These are phyloP conservation scores for Ascidia mentula DNA, from an alignment of 23 tunicate species.

Conservation along the genomic window DNA sequence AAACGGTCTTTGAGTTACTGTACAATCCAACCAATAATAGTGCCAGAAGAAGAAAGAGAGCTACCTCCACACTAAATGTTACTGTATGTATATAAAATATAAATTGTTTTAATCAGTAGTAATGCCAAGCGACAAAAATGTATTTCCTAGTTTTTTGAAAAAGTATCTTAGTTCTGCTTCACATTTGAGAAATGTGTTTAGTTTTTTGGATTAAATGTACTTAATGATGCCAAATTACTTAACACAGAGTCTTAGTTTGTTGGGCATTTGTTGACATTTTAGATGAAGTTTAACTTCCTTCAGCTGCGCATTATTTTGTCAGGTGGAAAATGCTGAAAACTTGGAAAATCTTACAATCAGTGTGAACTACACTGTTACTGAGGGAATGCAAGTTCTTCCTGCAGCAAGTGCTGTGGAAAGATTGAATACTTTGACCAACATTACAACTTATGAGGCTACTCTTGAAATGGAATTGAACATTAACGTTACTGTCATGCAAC, in stretches of 20 bases:
- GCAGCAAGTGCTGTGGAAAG: background rate
- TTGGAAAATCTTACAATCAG: background rate
- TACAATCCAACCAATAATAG: background rate
- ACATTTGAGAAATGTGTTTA: too few species aligned
- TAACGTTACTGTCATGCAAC: background rate
- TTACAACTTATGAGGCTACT: background rate
- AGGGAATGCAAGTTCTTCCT: background rate
- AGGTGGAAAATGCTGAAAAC: background rate
- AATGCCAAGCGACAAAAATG: too few species aligned
- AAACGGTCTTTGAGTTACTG: background rate
- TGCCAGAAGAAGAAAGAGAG: background rate
- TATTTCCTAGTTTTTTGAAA: too few species aligned
- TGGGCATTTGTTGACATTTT: too few species aligned
- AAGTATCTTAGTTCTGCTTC: too few species aligned
- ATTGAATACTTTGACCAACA: background rate
- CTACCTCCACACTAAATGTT: background rate
- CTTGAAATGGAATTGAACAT: background rate
- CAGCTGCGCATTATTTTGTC: too few species aligned
- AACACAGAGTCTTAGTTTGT: too few species aligned
- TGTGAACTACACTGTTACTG: background rate
- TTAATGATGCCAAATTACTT: too few species aligned
- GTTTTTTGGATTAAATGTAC: too few species aligned
- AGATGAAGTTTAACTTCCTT: too few species aligned
- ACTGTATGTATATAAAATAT: too few species aligned
- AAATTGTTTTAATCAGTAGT: too few species aligned